Conservation (phyloP, 37 sponge, comb jelly and placozoan genomes). For the Halichondria panicea region DNA sequence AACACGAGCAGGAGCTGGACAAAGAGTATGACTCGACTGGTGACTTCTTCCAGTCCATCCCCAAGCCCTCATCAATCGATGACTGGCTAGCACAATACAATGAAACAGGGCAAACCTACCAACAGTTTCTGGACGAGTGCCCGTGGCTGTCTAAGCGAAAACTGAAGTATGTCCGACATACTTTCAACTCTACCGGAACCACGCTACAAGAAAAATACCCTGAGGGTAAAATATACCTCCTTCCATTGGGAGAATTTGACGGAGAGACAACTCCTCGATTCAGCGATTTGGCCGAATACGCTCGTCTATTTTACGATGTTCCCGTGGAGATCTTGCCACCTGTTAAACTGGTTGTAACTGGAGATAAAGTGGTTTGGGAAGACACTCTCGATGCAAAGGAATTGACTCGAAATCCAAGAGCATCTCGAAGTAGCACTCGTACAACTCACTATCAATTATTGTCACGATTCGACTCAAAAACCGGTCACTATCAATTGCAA, state of each 20-base stretch:
- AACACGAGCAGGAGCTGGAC: constrained; percentile 10
- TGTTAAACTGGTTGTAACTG: constrained; percentile 32
- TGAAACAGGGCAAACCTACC: constrained; percentile 85
- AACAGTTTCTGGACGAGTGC: constrained; percentile 66
- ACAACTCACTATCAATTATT: constrained; percentile 7
- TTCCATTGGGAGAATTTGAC: constrained; percentile 79
- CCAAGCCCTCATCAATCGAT: constrained; percentile 67
- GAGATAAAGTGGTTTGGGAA: constrained; percentile 9
- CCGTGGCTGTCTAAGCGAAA: constrained; percentile 87
- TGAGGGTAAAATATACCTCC: constrained; percentile 70
- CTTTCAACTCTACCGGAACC: constrained; percentile 60
- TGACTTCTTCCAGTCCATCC: constrained; percentile 65
- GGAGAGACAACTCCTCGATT: constrained; percentile 30
- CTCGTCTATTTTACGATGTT: constrained; percentile 62
- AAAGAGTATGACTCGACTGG: constrained; percentile 2
- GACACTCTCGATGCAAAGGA: constrained; percentile 1
- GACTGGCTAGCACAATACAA: constrained; percentile 99
- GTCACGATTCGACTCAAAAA: constrained; percentile 36
- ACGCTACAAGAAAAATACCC: constrained; percentile 78
- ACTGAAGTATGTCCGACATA: constrained; percentile 41
- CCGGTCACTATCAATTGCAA: constrained; percentile 77
- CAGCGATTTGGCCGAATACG: constrained; percentile 64
- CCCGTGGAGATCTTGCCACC: constrained; percentile 61
- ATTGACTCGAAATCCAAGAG: not conserved
- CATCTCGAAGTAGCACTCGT: constrained; percentile 5